A percentile compares a stretch with the other conserved stretches of the same genome.
phyloP scores from a whole-genome alignment of 2,113 vertebrate species.

The Lophius piscatorius region DNA sequence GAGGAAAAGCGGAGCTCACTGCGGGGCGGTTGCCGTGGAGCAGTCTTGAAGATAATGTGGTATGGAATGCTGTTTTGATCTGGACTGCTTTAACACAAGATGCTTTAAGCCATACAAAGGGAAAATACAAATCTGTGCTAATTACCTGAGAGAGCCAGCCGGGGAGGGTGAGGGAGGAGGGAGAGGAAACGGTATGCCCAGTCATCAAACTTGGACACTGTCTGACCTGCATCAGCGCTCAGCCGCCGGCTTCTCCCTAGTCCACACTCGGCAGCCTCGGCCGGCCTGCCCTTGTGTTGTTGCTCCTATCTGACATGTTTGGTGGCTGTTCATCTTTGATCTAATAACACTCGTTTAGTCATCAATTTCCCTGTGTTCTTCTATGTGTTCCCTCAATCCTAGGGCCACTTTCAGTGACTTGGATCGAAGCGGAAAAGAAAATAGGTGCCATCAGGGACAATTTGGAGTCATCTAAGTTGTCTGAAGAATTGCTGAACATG shows the following conservation, averaged over 20 bases:
- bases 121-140: conserved; percentile 69
- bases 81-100: conserved; percentile 68
- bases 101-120: conserved; percentile 57
- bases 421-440: conserved; percentile 36
- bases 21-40: conserved; percentile 50
- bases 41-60: conserved; percentile 64
- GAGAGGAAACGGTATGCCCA: conserved; percentile 33
- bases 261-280: conserved; percentile 17
- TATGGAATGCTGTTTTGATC: conserved; percentile 68
- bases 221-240: conserved; percentile 43
- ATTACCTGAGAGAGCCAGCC: conserved; percentile 60
- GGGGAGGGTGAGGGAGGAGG: background rate
- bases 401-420: conserved; percentile 40
- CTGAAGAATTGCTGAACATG: conserved; percentile 55
- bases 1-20: conserved; percentile 52
- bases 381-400: conserved; percentile 15
- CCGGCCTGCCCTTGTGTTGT: conserved; percentile 37
- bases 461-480: conserved; percentile 57
- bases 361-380: conserved; percentile 10
- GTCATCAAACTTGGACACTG: conserved; percentile 57
- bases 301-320: conserved; percentile 44
- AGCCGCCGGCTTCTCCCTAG: conserved; percentile 8
- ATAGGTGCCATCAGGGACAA: conserved; percentile 49
- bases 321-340: conserved; percentile 52
- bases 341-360: conserved; percentile 50